Conservation (phyloP, 2,113 vertebrate genomes). For the Anhinga rufa region DNA sequence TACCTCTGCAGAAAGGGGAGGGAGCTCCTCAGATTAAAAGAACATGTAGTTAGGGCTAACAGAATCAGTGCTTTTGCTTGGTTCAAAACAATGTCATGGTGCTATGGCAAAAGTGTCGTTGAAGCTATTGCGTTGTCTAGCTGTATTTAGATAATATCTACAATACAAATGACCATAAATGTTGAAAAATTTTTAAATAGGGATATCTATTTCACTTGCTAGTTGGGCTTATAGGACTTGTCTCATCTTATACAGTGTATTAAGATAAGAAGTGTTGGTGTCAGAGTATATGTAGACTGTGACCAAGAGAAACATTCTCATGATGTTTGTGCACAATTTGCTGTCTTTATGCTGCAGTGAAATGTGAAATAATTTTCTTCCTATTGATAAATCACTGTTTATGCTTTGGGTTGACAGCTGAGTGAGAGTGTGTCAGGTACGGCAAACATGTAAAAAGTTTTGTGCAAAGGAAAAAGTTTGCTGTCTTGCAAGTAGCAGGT, state of each 20-base stretch:
- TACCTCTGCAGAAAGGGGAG: not conserved
- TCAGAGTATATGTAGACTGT: not conserved
- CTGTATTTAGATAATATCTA: not conserved
- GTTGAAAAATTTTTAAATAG: not conserved
- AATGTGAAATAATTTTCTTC: not conserved
- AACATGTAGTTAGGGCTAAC: not conserved
- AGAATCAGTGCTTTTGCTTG: not conserved
- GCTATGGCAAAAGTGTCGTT: not conserved
- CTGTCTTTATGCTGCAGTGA: not conserved
- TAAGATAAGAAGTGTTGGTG: not conserved
- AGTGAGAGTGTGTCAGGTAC: slow-evolving; percentile 2
- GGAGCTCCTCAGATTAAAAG: not conserved
- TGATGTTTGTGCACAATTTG: not conserved
- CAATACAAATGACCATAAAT: not conserved
- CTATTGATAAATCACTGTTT: not conserved
- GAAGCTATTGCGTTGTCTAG: not conserved
- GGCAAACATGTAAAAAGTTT: not conserved
- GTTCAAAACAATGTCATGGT: not conserved
- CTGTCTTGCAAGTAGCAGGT: not conserved
- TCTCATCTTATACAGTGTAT: not conserved
- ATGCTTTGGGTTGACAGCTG: not conserved
- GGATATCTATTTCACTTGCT: not conserved
- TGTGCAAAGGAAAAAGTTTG: not conserved
- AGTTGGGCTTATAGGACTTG: not conserved
- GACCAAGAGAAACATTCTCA: not conserved